These are phyloP conservation scores for Luperina testacea DNA, from an alignment of 2,888 invertebrate species.

Conservation along the genomic window DNA sequence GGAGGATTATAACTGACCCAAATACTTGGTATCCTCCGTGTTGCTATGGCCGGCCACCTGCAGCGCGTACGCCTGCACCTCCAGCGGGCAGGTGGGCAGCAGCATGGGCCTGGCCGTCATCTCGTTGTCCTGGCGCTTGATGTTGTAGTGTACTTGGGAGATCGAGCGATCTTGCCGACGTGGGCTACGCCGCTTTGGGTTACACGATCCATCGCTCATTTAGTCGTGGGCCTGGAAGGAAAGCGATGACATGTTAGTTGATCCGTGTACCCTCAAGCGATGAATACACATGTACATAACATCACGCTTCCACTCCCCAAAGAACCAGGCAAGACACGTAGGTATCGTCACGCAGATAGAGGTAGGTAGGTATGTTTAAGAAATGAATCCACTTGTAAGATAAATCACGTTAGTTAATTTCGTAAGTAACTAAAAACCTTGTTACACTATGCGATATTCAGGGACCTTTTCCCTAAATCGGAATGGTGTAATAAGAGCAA, in stretches of 20 bases:
- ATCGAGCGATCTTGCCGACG: slow-evolving; percentile 82
- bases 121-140: slow-evolving; percentile 73
- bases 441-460: background rate
- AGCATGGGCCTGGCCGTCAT: slow-evolving; percentile 78
- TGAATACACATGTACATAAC: background rate
- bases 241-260: background rate
- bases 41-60: slow-evolving; percentile 84
- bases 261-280: background rate
- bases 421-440: background rate
- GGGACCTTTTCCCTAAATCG: background rate
- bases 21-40: slow-evolving; percentile 75
- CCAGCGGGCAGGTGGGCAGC: slow-evolving; percentile 69
- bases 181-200: slow-evolving; percentile 60
- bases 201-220: slow-evolving; percentile 82
- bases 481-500: background rate
- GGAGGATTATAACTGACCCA: slow-evolving; percentile 72
- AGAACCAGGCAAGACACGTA: background rate
- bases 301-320: background rate
- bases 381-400: background rate
- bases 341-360: background rate
- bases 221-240: slow-evolving; percentile 73
- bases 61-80: slow-evolving; percentile 77
- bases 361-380: background rate
- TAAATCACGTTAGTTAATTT: background rate
- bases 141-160: slow-evolving; percentile 83